phyloP scores from a whole-genome alignment of 1,140 invertebrate species.

The Spodoptera litura region DNA sequence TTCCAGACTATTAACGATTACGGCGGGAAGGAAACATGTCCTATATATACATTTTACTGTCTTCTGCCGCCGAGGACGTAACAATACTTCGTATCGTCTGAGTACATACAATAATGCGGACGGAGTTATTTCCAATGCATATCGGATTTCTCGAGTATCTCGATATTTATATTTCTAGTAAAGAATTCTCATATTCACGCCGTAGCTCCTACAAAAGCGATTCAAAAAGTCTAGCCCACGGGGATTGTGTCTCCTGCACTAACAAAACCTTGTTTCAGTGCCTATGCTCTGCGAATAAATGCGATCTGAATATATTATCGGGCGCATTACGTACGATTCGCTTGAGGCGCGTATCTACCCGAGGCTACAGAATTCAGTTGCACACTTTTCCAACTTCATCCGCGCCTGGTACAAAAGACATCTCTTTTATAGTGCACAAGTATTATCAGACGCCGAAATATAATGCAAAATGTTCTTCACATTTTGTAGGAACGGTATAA shows the following conservation, averaged over 20 bases:
- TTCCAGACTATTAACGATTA: conserved; percentile 46
- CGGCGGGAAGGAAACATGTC: conserved; percentile 25
- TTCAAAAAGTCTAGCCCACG: conserved; percentile 64
- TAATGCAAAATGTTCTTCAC: conserved; percentile 41
- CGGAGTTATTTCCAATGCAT: conserved; percentile 19
- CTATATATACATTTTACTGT: conserved; percentile 33
- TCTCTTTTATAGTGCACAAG: conserved; percentile 47
- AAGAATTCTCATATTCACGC: conserved; percentile 50
- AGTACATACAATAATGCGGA: background rate
- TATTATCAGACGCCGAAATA: conserved; percentile 50
- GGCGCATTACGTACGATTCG: conserved; percentile 78
- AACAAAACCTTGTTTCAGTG: conserved; percentile 79
- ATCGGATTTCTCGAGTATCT: conserved; percentile 19
- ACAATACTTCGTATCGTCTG: conserved; percentile 21
- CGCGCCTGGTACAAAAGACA: conserved; percentile 62
- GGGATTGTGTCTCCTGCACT: conserved; percentile 70
- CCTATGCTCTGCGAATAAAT: conserved; percentile 78
- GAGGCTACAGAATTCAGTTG: conserved; percentile 72
- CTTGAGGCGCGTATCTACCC: conserved; percentile 70
- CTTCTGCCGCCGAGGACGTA: background rate
- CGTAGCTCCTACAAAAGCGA: conserved; percentile 56
- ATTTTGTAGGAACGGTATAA: conserved; percentile 38
- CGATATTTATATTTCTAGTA: conserved; percentile 23
- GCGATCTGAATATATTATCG: conserved; percentile 82
- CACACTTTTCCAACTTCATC: conserved; percentile 75